Conservation (phyloP, 1,140 invertebrate genomes). For the Pantala flavescens region DNA sequence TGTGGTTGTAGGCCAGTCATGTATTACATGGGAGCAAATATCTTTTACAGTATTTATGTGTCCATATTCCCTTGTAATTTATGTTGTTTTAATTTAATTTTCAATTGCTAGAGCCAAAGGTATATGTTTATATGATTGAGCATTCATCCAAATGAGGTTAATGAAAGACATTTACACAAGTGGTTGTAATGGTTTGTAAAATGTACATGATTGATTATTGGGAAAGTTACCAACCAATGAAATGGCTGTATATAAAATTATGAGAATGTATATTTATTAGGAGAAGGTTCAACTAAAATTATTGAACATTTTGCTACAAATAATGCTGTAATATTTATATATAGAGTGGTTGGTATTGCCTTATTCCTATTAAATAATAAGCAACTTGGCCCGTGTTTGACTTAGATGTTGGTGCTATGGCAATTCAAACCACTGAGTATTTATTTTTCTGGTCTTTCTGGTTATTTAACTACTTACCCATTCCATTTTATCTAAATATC, state of each 20-base stretch:
- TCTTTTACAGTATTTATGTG: not conserved
- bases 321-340: constrained; percentile 2
- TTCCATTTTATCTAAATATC: not conserved
- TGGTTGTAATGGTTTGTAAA: not conserved
- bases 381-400: not conserved
- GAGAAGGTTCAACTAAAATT: not conserved
- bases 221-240: not conserved
- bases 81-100: not conserved
- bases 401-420: constrained; percentile 8
- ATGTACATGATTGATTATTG: not conserved
- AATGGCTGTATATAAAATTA: not conserved
- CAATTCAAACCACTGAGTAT: constrained; percentile 2
- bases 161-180: not conserved
- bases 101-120: not conserved
- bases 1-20: not conserved
- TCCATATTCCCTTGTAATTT: not conserved
- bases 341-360: constrained; percentile 1
- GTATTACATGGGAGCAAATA: not conserved
- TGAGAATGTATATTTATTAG: not conserved
- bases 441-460: constrained; percentile 10
- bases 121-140: not conserved
- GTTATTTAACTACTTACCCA: constrained; percentile 3
- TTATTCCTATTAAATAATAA: constrained; percentile 8
- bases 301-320: not conserved
- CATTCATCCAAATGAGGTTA: not conserved